Evolutionary conservation across 2,888 invertebrate species (phyloP).

Genomic region (Chouioia cunea): DNA sequence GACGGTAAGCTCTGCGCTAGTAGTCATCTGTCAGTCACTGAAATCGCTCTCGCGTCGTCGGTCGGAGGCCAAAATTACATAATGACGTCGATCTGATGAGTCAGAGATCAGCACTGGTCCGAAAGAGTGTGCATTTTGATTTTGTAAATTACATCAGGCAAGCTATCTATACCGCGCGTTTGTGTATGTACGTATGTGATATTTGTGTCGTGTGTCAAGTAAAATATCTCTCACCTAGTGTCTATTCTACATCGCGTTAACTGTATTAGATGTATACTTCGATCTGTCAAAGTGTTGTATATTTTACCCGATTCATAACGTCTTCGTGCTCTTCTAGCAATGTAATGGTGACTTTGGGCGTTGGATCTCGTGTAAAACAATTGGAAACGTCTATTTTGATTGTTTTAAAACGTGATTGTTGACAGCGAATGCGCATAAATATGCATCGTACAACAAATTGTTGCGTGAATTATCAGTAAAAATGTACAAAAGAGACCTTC

Average conservation of each 20-base stretch:
- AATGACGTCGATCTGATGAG: slow-evolving; percentile 34
- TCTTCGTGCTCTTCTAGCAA: too few species aligned
- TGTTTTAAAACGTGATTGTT: background rate
- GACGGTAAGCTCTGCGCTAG: background rate
- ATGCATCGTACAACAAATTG: background rate
- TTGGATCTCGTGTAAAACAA: too few species aligned
- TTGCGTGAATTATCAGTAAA: slow-evolving; percentile 1
- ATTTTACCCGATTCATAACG: too few species aligned
- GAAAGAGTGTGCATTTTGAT: background rate
- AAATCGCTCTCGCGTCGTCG: background rate
- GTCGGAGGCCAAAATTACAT: slow-evolving; percentile 26
- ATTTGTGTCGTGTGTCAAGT: background rate
- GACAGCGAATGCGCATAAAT: background rate
- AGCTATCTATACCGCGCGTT: background rate
- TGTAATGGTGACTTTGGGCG: too few species aligned
- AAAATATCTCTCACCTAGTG: too few species aligned
- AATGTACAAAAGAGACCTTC: background rate
- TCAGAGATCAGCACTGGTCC: slow-evolving; percentile 7
- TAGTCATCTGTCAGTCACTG: slow-evolving; percentile 2
- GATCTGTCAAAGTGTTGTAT: too few species aligned
- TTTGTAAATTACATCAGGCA: background rate
- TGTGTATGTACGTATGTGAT: too few species aligned
- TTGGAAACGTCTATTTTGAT: background rate
- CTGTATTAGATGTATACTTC: too few species aligned
- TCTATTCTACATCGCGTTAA: too few species aligned